Conservation (phyloP, 2,797 vertebrate species). For the Scyliorhinus canicula region DNA sequence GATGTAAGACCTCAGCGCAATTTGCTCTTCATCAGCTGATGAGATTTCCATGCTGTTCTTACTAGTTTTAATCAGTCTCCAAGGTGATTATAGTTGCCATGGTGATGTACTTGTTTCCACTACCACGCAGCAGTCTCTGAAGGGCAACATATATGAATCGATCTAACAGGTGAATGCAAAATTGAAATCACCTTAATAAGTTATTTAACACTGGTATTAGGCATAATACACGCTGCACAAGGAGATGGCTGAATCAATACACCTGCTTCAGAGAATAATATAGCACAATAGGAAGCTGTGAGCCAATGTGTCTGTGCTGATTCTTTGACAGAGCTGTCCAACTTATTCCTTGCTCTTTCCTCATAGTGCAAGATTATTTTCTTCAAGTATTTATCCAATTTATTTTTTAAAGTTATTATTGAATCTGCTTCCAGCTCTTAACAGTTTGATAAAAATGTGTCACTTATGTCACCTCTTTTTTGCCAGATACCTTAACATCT, state of each 20-base stretch:
- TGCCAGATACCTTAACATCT: too few species aligned
- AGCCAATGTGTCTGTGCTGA: background rate
- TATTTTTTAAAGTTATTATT: too few species aligned
- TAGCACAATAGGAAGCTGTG: background rate
- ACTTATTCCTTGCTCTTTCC: background rate
- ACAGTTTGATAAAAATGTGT: background rate
- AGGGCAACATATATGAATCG: background rate
- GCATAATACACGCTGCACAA: background rate
- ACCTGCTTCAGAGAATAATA: background rate
- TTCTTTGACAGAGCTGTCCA: background rate
- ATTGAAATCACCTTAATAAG: background rate
- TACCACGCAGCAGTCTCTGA: conserved; percentile 35
- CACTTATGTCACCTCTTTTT: background rate
- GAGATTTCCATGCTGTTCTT: conserved; percentile 46
- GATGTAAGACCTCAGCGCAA: background rate
- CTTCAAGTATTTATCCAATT: too few species aligned
- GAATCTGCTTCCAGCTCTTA: too few species aligned
- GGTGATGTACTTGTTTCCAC: conserved; percentile 60
- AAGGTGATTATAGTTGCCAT: conserved; percentile 62
- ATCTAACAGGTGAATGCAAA: background rate
- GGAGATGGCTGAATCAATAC: background rate
- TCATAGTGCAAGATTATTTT: background rate
- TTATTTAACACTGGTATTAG: background rate
- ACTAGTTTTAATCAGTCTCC: conserved; percentile 59
- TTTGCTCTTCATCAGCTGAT: conserved; percentile 2